A percentile compares a stretch with the other conserved stretches of the same genome.
These are phyloP conservation scores for Hoplostethus atlanticus DNA, from an alignment of 2,797 vertebrate genomes.

Conservation along the genomic window DNA sequence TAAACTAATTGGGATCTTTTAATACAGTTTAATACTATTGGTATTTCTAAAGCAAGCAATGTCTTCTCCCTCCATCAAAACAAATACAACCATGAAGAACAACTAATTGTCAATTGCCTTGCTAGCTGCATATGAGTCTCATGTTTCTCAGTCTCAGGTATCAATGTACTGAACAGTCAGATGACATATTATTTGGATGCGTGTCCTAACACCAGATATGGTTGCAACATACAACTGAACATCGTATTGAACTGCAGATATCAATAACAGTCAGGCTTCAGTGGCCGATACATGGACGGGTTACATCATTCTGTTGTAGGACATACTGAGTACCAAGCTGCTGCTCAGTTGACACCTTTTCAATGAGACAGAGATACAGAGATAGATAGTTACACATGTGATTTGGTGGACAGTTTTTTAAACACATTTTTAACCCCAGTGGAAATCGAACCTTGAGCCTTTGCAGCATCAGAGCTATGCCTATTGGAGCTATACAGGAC, in stretches of 20 bases:
- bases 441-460: neutral
- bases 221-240: constrained; percentile 23
- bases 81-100: neutral
- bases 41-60: neutral
- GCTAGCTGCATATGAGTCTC: neutral
- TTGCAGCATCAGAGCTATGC: neutral
- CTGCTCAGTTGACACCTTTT: constrained; percentile 3
- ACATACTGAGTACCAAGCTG: neutral
- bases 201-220: constrained; percentile 19
- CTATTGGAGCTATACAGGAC: too few relatives aligned
- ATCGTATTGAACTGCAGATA: constrained; percentile 48
- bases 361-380: neutral
- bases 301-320: constrained; percentile 36
- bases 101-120: neutral
- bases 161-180: neutral
- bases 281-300: constrained; percentile 9
- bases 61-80: neutral
- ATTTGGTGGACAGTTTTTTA: constrained; percentile 3
- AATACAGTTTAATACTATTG: neutral
- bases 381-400: too few relatives aligned
- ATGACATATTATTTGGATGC: neutral
- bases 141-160: neutral
- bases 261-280: constrained; percentile 50
- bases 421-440: neutral
- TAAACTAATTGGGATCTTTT: neutral